A percentile compares a stretch with the other conserved stretches of the same genome.
Evolutionary conservation across 2,888 invertebrate species (phyloP).

Genomic region (Drosophila atripex): DNA sequence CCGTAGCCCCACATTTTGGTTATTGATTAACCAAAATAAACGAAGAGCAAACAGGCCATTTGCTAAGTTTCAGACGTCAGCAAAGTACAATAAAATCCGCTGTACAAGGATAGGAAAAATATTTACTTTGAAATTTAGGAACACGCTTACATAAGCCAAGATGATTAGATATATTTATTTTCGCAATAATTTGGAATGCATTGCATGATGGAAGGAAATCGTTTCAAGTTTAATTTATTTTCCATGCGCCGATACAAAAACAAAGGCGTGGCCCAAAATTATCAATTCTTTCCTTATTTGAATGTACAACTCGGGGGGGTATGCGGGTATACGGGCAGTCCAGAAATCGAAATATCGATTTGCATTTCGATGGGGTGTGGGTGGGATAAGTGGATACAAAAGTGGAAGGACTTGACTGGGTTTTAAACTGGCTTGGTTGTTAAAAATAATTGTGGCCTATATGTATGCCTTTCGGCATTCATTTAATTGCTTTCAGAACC

Average conservation of each 20-base stretch:
- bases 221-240: constrained; percentile 22
- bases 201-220: constrained; percentile 40
- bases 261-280: constrained; percentile 33
- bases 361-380: neutral
- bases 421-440: neutral
- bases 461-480: neutral
- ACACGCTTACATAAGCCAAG: neutral
- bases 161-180: constrained; percentile 5
- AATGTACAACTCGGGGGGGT: constrained; percentile 36
- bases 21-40: constrained; percentile 55
- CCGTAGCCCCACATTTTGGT: constrained; percentile 26
- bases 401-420: neutral
- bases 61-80: constrained; percentile 42
- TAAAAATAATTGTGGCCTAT: constrained; percentile 1
- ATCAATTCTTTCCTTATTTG: constrained; percentile 57
- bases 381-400: neutral
- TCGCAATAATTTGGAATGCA: constrained; percentile 22
- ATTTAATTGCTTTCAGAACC: neutral
- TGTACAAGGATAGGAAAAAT: constrained; percentile 23
- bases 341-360: constrained; percentile 58
- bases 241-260: constrained; percentile 16
- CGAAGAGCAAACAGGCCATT: constrained; percentile 42
- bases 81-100: constrained; percentile 15
- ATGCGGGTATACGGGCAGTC: neutral
- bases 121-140: constrained; percentile 7